A percentile compares a stretch with the other conserved stretches of the same genome.
phyloP scores from a whole-genome alignment of 2,888 invertebrate genomes.

The Syrphus vitripennis region DNA sequence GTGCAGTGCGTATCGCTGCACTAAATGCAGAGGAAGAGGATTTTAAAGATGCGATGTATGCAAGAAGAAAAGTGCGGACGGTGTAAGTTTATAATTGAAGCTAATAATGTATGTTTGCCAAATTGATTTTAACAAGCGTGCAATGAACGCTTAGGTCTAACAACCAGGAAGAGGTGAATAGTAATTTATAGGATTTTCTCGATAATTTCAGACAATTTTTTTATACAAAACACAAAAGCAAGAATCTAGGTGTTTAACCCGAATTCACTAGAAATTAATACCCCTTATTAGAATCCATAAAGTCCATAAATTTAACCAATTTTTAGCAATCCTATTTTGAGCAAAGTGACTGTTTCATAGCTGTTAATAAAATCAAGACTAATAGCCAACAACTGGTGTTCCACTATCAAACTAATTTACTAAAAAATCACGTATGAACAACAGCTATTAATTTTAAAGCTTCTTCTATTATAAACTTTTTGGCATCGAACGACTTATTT shows the following conservation, averaged over 20 bases:
- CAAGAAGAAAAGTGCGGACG: not conserved
- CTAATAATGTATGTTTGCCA: not conserved
- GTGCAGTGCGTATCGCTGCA: not conserved
- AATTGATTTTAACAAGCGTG: not conserved
- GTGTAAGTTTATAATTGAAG: not conserved
- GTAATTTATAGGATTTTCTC: not conserved
- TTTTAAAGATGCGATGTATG: not conserved
- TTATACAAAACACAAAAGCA: no score
- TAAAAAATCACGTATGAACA: slow-evolving; percentile 34
- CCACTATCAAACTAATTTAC: not conserved
- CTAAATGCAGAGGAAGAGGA: not conserved
- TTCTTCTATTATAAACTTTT: not conserved
- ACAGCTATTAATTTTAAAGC: not conserved
- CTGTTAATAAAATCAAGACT: slow-evolving; percentile 13
- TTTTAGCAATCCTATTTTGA: no score
- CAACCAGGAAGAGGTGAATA: not conserved
- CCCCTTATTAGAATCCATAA: no score
- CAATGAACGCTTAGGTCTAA: not conserved
- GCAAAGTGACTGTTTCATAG: not conserved
- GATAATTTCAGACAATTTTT: not conserved
- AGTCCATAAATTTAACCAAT: no score
- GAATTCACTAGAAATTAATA: no score
- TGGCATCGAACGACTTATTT: slow-evolving; percentile 18
- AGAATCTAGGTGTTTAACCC: no score
- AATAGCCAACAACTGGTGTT: slow-evolving; percentile 54